Percentiles rank a stretch among this genome's conserved stretches.
Evolutionary conservation across 1,140 invertebrate genomes (phyloP).

Genomic region (Eulimnadia texana): DNA sequence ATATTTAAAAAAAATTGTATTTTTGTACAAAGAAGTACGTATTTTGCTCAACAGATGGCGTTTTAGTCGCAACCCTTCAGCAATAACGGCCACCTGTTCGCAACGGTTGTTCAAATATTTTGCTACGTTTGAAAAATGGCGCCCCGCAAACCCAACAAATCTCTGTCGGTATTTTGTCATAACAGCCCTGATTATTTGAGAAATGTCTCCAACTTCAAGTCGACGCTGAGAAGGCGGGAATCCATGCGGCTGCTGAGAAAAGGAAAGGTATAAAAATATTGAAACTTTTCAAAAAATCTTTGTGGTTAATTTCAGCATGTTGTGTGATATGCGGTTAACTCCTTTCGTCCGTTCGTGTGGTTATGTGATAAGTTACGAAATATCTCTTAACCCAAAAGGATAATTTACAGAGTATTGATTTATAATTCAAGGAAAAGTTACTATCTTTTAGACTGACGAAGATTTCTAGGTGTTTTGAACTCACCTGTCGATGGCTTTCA

Average conservation of each 20-base stretch:
- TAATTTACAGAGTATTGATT: too few species aligned
- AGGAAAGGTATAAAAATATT: not conserved
- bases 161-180: not conserved
- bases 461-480: too few species aligned
- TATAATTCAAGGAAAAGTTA: too few species aligned
- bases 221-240: conserved; percentile 10
- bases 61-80: not conserved
- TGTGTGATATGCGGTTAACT: not conserved
- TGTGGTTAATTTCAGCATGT: not conserved
- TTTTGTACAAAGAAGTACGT: not conserved
- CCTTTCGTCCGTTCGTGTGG: too few species aligned
- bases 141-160: conserved; percentile 6
- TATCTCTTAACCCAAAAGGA: too few species aligned
- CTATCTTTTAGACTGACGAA: too few species aligned
- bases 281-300: not conserved
- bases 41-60: not conserved
- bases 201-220: conserved; percentile 13
- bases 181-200: conserved; percentile 11
- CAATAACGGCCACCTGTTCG: not conserved
- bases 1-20: not conserved
- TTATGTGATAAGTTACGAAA: too few species aligned
- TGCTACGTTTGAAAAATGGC: not conserved
- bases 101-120: not conserved
- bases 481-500: too few species aligned
- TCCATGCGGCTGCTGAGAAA: conserved; percentile 8